Percentiles rank a stretch among this genome's conserved stretches.
Evolutionary conservation across 1,140 invertebrate species (phyloP).

Genomic region (Rhyacophila brunnea): DNA sequence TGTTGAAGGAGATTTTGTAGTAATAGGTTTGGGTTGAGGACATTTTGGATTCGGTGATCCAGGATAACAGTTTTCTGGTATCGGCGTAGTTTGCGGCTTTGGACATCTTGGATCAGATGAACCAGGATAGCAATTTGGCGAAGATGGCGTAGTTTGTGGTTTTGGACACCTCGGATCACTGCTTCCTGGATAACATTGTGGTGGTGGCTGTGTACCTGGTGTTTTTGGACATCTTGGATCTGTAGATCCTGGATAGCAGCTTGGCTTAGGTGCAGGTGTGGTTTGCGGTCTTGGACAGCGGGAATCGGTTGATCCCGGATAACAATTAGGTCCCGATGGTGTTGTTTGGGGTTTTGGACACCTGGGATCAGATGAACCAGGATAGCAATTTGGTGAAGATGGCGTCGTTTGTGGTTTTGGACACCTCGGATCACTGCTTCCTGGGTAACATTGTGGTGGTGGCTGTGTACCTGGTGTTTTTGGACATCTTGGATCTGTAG

Average conservation of each 20-base stretch:
- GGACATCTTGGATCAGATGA: slow-evolving; percentile 42
- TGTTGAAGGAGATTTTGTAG: slow-evolving; percentile 36
- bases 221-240: slow-evolving; percentile 39
- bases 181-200: slow-evolving; percentile 37
- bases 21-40: too few relatives aligned
- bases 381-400: slow-evolving; percentile 38
- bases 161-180: slow-evolving; percentile 34
- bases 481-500: slow-evolving; percentile 38
- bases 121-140: slow-evolving; percentile 42
- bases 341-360: slow-evolving; percentile 30
- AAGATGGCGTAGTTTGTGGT: neutral
- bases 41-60: slow-evolving; percentile 51
- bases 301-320: slow-evolving; percentile 46
- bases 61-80: slow-evolving; percentile 44
- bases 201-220: slow-evolving; percentile 22
- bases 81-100: slow-evolving; percentile 28
- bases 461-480: slow-evolving; percentile 7
- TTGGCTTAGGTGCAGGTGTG: slow-evolving; percentile 34
- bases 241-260: slow-evolving; percentile 42
- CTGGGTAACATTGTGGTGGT: slow-evolving; percentile 38
- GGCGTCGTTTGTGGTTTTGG: slow-evolving; percentile 4
- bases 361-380: slow-evolving; percentile 44
- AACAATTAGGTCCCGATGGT: slow-evolving; percentile 44
- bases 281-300: slow-evolving; percentile 29
- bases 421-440: slow-evolving; percentile 41